Base-by-base conservation (phyloP, 2,888 invertebrate species). In the Oxyteleia sp. region DNA sequence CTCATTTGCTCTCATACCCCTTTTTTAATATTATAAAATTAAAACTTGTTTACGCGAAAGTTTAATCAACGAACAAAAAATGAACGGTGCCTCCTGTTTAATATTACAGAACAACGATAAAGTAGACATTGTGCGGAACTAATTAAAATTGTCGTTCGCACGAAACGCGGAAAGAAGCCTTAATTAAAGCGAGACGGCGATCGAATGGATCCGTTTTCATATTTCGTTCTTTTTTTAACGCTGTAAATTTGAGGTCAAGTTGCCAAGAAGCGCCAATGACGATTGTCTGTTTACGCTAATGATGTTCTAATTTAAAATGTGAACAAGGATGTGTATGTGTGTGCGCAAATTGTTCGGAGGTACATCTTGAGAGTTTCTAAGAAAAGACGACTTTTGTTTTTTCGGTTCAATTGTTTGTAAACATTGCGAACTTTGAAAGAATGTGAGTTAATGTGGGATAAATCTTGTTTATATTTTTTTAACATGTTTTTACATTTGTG, bases 301-400 rank as follows among this genome's bases (percentile, higher is more conserved):
- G 74, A 75, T 75, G 74, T 61, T 72, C 72, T 72, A 72, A 72
- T 61, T 72, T 72, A 51, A 61, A 61, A 47, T 61, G 20, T 61
- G 38, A 26, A 51, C 51, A 53, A 35, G 35, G 26, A 26, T 13
- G 4, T 11, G 11, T 38, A 38, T 38, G 38, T 35, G n/a, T n/a
- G n/a, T n/a, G n/a, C n/a, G n/a, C n/a, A n/a, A 71, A 71, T 32
- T 45, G 53, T 7, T 20, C 5, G 16, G 15, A 38, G 55, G 43
- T 45, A 68, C n/a, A 68, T 68, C 51, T 13, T 55, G 45, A 55
- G 32, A 10, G n/a, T 69, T 69, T 55, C 55, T 32, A 69, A 69
- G 32, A 69, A 69, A 55, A 32, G 55, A 55, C 26, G 11, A 26
- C n/a, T n/a, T n/a, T n/a, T n/a, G n/a, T n/a, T n/a, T n/a, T n/a